These are phyloP conservation scores for Tautogolabrus adspersus DNA, from an alignment of 2,113 vertebrate species.

Conservation along the genomic window DNA sequence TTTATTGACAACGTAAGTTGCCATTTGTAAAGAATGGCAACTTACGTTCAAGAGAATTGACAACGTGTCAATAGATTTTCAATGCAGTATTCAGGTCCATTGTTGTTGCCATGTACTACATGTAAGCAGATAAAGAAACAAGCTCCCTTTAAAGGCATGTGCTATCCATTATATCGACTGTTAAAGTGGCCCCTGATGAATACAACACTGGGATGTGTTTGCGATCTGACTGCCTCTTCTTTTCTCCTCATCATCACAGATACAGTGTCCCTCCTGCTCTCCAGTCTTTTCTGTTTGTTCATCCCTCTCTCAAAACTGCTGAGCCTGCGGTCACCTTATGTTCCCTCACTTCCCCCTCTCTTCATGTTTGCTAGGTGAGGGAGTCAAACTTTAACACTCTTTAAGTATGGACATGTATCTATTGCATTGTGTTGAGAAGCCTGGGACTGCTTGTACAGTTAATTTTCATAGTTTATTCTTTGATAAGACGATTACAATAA, in stretches of 20 bases:
- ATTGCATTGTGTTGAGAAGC: not conserved
- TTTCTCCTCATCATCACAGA: conserved; percentile 50
- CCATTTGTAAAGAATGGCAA: conserved; percentile 54
- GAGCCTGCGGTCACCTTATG: conserved; percentile 6
- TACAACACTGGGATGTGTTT: conserved; percentile 43
- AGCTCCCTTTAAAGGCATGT: conserved; percentile 40
- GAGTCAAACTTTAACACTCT: conserved; percentile 6
- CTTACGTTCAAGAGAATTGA: conserved; percentile 47
- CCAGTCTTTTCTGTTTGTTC: conserved; percentile 33
- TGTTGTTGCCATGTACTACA: conserved; percentile 53
- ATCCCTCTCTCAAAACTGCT: conserved; percentile 17
- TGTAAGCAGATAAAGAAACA: conserved; percentile 60
- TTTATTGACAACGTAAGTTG: conserved; percentile 43
- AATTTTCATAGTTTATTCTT: not conserved
- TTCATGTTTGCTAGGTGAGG: not conserved
- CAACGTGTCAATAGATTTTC: conserved; percentile 50
- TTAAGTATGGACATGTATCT: not conserved
- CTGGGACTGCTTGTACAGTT: not conserved
- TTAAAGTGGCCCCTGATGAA: conserved; percentile 70
- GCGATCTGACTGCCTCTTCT: conserved; percentile 36
- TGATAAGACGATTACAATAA: not conserved
- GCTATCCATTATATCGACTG: conserved; percentile 76
- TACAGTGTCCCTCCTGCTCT: conserved; percentile 33
- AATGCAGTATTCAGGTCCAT: conserved; percentile 33
- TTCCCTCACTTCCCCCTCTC: not conserved